Evolutionary conservation across 2,797 vertebrate species (phyloP).

Genomic region (Ibycter americanus): DNA sequence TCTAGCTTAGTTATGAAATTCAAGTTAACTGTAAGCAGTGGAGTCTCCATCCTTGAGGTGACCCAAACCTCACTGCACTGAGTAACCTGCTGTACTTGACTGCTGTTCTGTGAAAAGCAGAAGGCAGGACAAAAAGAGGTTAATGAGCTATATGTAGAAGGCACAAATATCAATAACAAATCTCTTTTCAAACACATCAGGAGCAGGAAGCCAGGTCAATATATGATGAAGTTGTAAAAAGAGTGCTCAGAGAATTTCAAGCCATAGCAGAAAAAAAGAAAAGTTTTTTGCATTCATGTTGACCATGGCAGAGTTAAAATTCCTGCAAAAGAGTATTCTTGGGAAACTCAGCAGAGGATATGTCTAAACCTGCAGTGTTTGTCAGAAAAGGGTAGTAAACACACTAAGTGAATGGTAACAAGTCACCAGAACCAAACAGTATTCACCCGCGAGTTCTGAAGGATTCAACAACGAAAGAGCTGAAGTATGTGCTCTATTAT

Average conservation of each 20-base stretch:
- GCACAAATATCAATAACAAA: neutral
- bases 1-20: neutral
- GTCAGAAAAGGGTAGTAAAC: neutral
- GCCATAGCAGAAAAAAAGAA: neutral
- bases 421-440: neutral
- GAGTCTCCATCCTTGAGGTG: neutral
- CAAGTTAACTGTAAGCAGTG: neutral
- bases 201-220: neutral
- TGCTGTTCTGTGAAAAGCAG: neutral
- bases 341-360: neutral
- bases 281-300: neutral
- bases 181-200: neutral
- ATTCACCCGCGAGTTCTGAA: neutral
- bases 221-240: neutral
- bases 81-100: neutral
- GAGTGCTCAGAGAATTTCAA: neutral
- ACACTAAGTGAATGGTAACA: neutral
- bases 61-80: neutral
- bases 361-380: neutral
- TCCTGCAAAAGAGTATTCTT: neutral
- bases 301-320: neutral
- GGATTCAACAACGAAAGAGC: neutral
- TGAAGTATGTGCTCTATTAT: neutral
- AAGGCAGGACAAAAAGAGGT: neutral
- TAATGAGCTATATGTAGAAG: neutral